These are phyloP conservation scores for Hoplostethus atlanticus DNA, from an alignment of 2,797 vertebrate genomes.

Conservation along the genomic window DNA sequence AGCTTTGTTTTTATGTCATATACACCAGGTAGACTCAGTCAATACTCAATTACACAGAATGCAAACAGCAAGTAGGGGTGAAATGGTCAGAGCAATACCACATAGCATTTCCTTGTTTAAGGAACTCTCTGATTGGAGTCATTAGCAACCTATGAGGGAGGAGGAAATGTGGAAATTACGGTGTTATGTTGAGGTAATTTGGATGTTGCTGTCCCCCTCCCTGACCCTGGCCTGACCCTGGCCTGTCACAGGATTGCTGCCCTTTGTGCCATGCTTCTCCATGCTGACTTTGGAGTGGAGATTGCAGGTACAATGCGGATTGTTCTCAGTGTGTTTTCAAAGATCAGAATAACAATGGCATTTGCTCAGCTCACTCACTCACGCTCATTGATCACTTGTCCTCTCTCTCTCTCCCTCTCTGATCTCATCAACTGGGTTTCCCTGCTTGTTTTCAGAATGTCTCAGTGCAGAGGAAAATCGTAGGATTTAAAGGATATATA, in stretches of 20 bases:
- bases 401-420: conserved; percentile 72
- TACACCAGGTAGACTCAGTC: conserved; percentile 70
- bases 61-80: conserved; percentile 72
- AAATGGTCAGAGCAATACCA: conserved; percentile 57
- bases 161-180: conserved; percentile 66
- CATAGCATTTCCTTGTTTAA: conserved; percentile 59
- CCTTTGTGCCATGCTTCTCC: conserved; percentile 85
- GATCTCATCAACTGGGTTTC: conserved; percentile 78
- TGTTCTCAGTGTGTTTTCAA: conserved; percentile 89
- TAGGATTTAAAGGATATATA: neutral
- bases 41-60: conserved; percentile 69
- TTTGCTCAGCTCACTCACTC: conserved; percentile 85
- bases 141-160: conserved; percentile 54
- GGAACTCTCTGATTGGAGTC: conserved; percentile 53
- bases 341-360: conserved; percentile 88
- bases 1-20: conserved; percentile 71
- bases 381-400: conserved; percentile 79
- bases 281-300: conserved; percentile 90
- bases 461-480: conserved; percentile 4
- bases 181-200: conserved; percentile 42
- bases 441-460: conserved; percentile 32
- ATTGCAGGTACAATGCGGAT: conserved; percentile 92
- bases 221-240: conserved; percentile 86
- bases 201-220: conserved; percentile 55
- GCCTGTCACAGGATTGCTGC: conserved; percentile 83